These are phyloP conservation scores for Hypselothyrea guttata DNA, from an alignment of 2,888 invertebrate species.

Conservation along the genomic window DNA sequence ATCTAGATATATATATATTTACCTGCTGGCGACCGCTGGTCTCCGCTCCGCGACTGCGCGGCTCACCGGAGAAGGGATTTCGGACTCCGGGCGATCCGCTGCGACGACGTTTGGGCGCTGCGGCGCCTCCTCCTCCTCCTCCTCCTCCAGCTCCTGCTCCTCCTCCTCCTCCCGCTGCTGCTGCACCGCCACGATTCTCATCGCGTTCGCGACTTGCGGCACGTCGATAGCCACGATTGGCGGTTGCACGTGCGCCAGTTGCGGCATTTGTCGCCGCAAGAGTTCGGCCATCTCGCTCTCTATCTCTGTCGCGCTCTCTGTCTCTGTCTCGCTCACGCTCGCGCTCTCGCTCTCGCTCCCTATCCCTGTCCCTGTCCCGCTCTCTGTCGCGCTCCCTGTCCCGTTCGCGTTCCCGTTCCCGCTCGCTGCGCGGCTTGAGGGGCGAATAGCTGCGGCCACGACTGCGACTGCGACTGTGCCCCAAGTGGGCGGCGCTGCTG, in stretches of 20 bases:
- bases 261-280: constrained; percentile 10
- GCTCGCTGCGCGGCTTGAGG: constrained; percentile 60
- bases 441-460: constrained; percentile 82
- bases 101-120: constrained; percentile 75
- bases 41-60: constrained; percentile 74
- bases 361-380: constrained; percentile 57
- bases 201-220: constrained; percentile 70
- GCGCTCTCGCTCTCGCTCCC: constrained; percentile 48
- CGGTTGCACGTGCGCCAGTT: constrained; percentile 17
- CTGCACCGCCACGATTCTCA: constrained; percentile 67
- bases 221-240: constrained; percentile 71
- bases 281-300: constrained; percentile 13
- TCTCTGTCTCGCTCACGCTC: constrained; percentile 51
- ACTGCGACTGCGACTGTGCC: constrained; percentile 68
- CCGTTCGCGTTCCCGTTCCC: constrained; percentile 60
- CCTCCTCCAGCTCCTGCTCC: constrained; percentile 12
- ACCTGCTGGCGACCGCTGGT: constrained; percentile 69
- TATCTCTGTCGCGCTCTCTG: constrained; percentile 38
- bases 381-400: constrained; percentile 70
- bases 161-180: constrained; percentile 16
- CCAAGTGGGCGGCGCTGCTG: neutral
- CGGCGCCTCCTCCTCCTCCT: constrained; percentile 13
- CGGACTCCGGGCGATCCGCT: constrained; percentile 75
- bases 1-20: constrained; percentile 40
- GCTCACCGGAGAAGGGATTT: constrained; percentile 65